These are phyloP conservation scores for Amblyjoppa proteus DNA, from an alignment of 2,888 invertebrate genomes.

Conservation along the genomic window DNA sequence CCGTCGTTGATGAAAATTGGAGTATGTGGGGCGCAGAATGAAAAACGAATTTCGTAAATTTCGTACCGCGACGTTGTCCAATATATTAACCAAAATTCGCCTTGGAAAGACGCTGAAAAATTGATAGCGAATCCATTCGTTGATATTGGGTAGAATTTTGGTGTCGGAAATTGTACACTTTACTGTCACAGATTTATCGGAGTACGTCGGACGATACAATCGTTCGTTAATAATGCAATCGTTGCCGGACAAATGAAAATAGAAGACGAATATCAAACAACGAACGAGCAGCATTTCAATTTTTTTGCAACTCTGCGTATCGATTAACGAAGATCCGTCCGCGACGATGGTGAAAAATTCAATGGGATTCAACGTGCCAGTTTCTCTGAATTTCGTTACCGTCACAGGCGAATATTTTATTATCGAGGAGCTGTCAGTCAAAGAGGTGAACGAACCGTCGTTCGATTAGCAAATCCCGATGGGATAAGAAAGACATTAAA, in stretches of 20 bases:
- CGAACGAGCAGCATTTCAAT: not conserved
- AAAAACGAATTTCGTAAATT: not conserved
- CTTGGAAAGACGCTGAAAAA: not conserved
- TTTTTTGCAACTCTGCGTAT: not conserved
- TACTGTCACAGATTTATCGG: not conserved
- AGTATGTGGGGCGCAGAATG: not conserved
- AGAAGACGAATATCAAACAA: not conserved
- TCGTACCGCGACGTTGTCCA: not conserved
- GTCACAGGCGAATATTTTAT: not conserved
- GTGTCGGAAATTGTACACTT: not conserved
- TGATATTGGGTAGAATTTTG: not conserved
- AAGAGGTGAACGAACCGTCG: not conserved
- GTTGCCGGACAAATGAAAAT: not conserved
- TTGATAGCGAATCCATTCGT: not conserved
- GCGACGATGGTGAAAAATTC: not conserved
- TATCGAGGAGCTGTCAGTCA: not conserved
- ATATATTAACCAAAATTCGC: not conserved
- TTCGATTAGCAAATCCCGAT: not conserved
- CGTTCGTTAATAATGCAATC: too few species aligned
- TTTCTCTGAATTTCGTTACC: not conserved
- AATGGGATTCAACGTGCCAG: not conserved
- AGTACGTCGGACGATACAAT: not conserved
- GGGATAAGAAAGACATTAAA: not conserved
- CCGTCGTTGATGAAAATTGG: not conserved
- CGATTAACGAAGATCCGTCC: not conserved